Percentiles rank a stretch among this genome's conserved stretches.
Conservation (phyloP, 2,888 invertebrate genomes). For the Helleia helle region DNA sequence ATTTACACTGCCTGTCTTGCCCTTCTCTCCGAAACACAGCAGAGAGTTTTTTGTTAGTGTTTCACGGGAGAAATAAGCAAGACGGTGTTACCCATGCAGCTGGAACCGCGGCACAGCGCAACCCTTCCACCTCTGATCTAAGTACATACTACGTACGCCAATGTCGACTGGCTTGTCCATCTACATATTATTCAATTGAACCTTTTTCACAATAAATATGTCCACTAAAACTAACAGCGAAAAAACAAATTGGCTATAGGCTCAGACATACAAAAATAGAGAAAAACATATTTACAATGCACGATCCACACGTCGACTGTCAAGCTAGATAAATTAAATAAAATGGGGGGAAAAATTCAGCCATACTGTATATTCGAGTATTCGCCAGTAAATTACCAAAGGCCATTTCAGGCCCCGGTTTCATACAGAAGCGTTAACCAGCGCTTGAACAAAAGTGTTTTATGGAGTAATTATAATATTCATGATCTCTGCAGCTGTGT, state of each 20-base stretch:
- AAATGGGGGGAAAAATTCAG: conserved; percentile 18
- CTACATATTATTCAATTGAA: too few species aligned
- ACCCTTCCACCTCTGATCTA: too few species aligned
- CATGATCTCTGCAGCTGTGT: conserved; percentile 18
- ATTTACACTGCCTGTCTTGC: too few species aligned
- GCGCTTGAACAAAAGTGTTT: conserved; percentile 21
- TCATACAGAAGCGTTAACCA: conserved; percentile 20
- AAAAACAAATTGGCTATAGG: conserved; percentile 9
- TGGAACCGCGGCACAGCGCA: too few species aligned
- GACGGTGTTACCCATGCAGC: too few species aligned
- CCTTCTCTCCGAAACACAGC: too few species aligned
- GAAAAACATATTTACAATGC: conserved; percentile 13
- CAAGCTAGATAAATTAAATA: conserved; percentile 23
- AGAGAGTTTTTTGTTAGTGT: too few species aligned
- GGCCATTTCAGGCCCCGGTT: conserved; percentile 17
- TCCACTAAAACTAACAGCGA: conserved; percentile 2
- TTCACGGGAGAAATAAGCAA: too few species aligned
- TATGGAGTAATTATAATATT: conserved; percentile 23
- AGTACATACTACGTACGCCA: too few species aligned
- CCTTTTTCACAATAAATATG: too few species aligned
- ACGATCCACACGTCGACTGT: conserved; percentile 16
- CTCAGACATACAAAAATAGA: conserved; percentile 7
- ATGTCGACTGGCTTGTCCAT: too few species aligned
- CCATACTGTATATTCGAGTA: conserved; percentile 5
- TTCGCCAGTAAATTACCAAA: conserved; percentile 18